Evolutionary conservation across 2,113 vertebrate species (phyloP).

Genomic region (Dinomys branickii): DNA sequence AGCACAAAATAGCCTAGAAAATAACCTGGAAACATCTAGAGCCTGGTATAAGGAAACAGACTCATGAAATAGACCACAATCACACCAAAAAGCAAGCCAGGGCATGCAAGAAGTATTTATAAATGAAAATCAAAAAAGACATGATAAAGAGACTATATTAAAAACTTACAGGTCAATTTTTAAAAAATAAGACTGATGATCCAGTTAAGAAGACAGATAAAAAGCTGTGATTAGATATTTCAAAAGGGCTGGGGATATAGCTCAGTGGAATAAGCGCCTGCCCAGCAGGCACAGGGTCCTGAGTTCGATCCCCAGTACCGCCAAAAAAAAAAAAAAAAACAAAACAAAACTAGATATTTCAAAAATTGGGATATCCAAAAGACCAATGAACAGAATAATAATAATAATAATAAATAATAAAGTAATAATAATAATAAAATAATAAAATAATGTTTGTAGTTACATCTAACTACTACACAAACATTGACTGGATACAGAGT

Average conservation of each 20-base stretch:
- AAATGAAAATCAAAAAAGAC: not conserved
- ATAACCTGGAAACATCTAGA: not conserved
- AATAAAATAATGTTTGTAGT: not conserved
- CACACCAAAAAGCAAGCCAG: not conserved
- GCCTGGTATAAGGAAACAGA: not conserved
- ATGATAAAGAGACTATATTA: not conserved
- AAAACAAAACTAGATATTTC: not conserved
- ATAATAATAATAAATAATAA: no score
- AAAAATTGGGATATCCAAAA: not conserved
- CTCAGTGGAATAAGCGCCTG: no score
- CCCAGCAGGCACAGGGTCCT: no score
- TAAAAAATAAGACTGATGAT: not conserved
- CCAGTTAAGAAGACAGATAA: not conserved
- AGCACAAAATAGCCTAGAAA: not conserved
- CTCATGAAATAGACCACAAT: not conserved
- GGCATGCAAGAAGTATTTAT: not conserved
- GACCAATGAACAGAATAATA: not conserved
- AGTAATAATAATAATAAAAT: no score
- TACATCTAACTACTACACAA: not conserved
- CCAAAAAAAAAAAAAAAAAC: no score
- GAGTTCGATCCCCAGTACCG: no score
- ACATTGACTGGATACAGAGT: not conserved
- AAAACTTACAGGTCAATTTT: not conserved
- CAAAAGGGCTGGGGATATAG: no score
- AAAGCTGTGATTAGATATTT: not conserved